Percentiles rank a stretch among this genome's conserved stretches.
Evolutionary conservation across 2,888 invertebrate species (phyloP).

Genomic region (Chesias legatella): DNA sequence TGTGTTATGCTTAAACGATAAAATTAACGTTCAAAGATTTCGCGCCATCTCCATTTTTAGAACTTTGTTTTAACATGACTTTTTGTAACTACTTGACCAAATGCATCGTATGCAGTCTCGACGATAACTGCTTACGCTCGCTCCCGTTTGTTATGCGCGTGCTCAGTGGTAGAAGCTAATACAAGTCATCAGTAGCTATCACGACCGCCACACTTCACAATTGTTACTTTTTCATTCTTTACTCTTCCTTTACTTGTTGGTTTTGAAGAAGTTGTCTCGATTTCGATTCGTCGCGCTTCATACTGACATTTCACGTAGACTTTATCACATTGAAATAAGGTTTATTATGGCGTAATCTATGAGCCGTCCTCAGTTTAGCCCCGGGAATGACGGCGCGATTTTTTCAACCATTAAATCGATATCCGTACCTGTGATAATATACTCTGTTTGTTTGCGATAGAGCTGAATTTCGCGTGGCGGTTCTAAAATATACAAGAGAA

Average conservation of each 20-base stretch:
- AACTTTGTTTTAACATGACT: too few relatives aligned
- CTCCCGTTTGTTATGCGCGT: too few relatives aligned
- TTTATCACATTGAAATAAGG: too few relatives aligned
- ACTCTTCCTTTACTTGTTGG: slow-evolving; percentile 61
- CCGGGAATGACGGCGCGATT: slow-evolving; percentile 67
- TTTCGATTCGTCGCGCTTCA: slow-evolving; percentile 68
- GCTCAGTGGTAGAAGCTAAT: slow-evolving; percentile 16
- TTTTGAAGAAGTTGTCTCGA: slow-evolving; percentile 72
- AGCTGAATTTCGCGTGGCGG: slow-evolving; percentile 21
- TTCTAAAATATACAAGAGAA: slow-evolving; percentile 46
- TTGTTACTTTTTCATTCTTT: slow-evolving; percentile 17
- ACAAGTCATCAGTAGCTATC: slow-evolving; percentile 12
- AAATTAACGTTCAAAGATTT: too few relatives aligned
- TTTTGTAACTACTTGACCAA: too few relatives aligned
- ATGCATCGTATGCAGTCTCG: too few relatives aligned
- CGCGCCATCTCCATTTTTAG: too few relatives aligned
- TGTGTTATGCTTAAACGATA: too few relatives aligned
- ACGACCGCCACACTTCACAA: slow-evolving; percentile 12
- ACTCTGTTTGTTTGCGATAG: slow-evolving; percentile 4
- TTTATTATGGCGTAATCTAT: too few relatives aligned
- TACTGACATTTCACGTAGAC: slow-evolving; percentile 34
- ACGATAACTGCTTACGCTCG: too few relatives aligned
- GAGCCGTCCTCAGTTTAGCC: neutral
- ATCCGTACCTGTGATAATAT: neutral
- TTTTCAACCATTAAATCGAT: slow-evolving; percentile 52